Base-by-base conservation (phyloP, 2,888 invertebrate species). In the Azorinus chamasolen region DNA sequence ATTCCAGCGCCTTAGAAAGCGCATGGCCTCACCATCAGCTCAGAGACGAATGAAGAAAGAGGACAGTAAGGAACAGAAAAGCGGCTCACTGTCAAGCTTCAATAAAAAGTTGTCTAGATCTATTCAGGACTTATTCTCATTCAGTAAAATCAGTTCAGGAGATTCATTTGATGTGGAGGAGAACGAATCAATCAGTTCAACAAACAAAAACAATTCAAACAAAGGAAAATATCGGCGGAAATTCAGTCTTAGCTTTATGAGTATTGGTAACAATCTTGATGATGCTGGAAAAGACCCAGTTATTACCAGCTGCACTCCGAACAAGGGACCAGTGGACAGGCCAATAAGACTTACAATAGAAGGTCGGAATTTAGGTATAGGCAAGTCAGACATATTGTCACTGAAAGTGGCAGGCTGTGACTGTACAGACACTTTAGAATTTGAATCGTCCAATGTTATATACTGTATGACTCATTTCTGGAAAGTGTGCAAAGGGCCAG, bases 321-420 rank as follows among this genome's bases (percentile, higher is more conserved):
- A 84, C 53, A 84, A 85, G 39, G 91, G 89, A 1, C 79, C 89
- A 0, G 79, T 87, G 0, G 84, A 86, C n/a, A 91, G 90, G 2
- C 91, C 91, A 2, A 91, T 90, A 0, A 79, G 84, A 61, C 65
- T 92, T 8, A 86, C 84, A 16, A 87, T 92, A 27, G 87, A 89
- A 46, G 92, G 92, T 1, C 72, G 78, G n/a, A 88, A 91, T 82
- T 81, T 92, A 43, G 92, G 92, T 8, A 69, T 86, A 1, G 85
- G 87, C 53, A 87, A 88, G 73, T 88, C 88, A 12, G 92, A 92
- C 69, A 87, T 92, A 43, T 66, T 91, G 39, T 89, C 89, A 37
- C 72, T 92, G 46, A 83, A 84, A 63, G 76, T 92, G 16, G 91
- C 91, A 70, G 91, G 90, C n/a, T 85, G 85, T 63, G 90, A 92